Evolutionary conservation across 2,113 vertebrate genomes (phyloP).

Genomic region (Antechinus stuartii): DNA sequence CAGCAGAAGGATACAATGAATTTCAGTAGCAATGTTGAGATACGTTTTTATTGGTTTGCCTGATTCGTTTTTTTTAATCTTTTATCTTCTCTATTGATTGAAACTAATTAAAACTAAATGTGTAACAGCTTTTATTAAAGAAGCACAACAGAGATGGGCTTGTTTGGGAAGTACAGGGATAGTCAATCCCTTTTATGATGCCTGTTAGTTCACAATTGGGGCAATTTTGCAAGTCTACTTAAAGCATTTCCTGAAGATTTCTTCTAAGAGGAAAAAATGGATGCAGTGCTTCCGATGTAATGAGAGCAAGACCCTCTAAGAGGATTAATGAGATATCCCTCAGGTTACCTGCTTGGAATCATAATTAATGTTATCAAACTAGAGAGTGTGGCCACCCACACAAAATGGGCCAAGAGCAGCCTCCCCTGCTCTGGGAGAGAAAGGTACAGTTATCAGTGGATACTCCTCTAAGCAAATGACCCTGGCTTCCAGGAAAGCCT

Average conservation of each 20-base stretch:
- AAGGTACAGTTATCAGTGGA: background rate
- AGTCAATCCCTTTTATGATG: constrained; percentile 70
- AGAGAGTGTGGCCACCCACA: background rate
- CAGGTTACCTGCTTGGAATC: constrained; percentile 57
- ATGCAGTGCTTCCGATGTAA: constrained; percentile 42
- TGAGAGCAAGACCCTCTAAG: constrained; percentile 50
- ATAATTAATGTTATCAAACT: background rate
- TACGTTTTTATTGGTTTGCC: constrained; percentile 57
- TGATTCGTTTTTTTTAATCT: constrained; percentile 63
- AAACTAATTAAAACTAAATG: constrained; percentile 76
- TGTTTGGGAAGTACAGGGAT: constrained; percentile 70
- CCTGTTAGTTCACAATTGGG: constrained; percentile 71
- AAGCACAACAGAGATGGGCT: constrained; percentile 64
- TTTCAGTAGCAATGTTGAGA: constrained; percentile 6
- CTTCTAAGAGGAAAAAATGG: constrained; percentile 43
- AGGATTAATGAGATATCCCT: constrained; percentile 51
- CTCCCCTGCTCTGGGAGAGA: background rate
- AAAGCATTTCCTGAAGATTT: constrained; percentile 66
- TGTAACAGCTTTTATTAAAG: constrained; percentile 78
- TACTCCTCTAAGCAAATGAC: background rate
- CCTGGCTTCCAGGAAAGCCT: background rate
- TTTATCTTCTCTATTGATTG: constrained; percentile 64
- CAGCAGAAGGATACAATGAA: constrained; percentile 56
- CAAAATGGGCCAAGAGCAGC: background rate
- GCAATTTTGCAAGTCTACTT: constrained; percentile 80